phyloP scores from a whole-genome alignment of 2,113 vertebrate genomes.

The Chaenocephalus aceratus region DNA sequence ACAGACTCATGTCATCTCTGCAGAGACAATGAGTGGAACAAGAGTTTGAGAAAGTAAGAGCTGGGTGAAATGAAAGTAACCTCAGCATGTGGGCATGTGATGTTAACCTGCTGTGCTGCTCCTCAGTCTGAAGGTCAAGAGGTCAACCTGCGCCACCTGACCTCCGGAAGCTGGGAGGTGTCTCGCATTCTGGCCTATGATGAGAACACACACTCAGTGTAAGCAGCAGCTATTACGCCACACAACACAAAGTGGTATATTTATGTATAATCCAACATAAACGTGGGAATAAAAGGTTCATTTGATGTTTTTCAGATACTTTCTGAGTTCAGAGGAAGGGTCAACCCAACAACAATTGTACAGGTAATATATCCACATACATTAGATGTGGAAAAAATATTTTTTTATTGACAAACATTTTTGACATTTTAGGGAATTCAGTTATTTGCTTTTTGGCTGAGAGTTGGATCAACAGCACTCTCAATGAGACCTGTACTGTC shows the following conservation, averaged over 20 bases:
- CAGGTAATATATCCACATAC: constrained; percentile 59
- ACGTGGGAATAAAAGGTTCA: neutral
- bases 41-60: neutral
- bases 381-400: neutral
- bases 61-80: neutral
- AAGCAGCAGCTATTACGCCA: constrained; percentile 22
- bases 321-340: constrained; percentile 77
- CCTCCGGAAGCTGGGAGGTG: constrained; percentile 84
- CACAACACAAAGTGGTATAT: neutral
- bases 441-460: neutral
- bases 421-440: neutral
- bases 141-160: constrained; percentile 75
- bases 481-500: neutral
- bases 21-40: constrained; percentile 26
- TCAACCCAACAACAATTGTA: constrained; percentile 76
- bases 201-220: constrained; percentile 69
- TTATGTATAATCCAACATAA: neutral
- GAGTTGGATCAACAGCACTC: neutral
- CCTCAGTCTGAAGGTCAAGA: constrained; percentile 63
- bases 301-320: constrained; percentile 74
- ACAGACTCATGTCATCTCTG: constrained; percentile 24
- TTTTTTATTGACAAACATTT: no score
- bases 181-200: constrained; percentile 74
- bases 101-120: neutral
- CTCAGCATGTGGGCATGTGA: neutral